These are phyloP conservation scores for Rhagium mordax DNA, from an alignment of 2,888 invertebrate species.

Conservation along the genomic window DNA sequence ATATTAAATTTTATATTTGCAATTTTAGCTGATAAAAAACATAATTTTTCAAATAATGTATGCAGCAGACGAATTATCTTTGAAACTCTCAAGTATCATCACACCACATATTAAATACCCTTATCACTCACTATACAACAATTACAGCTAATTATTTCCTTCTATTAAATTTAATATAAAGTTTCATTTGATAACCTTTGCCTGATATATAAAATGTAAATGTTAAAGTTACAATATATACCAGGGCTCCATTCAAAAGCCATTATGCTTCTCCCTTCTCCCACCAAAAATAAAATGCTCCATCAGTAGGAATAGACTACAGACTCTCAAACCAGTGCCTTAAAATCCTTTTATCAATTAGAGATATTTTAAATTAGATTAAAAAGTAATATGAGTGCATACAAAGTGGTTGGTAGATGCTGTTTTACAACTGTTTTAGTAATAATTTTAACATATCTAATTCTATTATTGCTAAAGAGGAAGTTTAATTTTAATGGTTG, in stretches of 20 bases:
- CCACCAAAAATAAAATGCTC: conserved; percentile 33
- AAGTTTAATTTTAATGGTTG: conserved; percentile 65
- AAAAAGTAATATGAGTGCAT: conserved; percentile 55
- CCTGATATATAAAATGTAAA: conserved; percentile 29
- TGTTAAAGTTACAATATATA: conserved; percentile 20
- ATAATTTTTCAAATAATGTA: neutral
- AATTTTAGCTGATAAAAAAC: no score
- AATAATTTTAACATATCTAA: conserved; percentile 65
- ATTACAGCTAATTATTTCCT: neutral
- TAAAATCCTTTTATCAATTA: conserved; percentile 25
- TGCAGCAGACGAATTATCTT: neutral
- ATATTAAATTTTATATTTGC: no score
- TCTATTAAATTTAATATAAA: conserved; percentile 3
- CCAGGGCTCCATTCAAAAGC: conserved; percentile 7
- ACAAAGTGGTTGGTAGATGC: conserved; percentile 63
- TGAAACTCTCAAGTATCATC: neutral
- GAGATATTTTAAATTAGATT: conserved; percentile 8
- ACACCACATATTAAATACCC: neutral
- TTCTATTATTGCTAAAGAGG: conserved; percentile 65
- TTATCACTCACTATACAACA: neutral
- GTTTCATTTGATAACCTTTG: conserved; percentile 40
- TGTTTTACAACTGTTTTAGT: conserved; percentile 65
- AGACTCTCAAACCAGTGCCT: conserved; percentile 36
- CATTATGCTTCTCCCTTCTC: conserved; percentile 33
- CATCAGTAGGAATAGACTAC: conserved; percentile 25